These are phyloP conservation scores for Stegophylla sp. DNA, from an alignment of 2,888 invertebrate species.

Conservation along the genomic window DNA sequence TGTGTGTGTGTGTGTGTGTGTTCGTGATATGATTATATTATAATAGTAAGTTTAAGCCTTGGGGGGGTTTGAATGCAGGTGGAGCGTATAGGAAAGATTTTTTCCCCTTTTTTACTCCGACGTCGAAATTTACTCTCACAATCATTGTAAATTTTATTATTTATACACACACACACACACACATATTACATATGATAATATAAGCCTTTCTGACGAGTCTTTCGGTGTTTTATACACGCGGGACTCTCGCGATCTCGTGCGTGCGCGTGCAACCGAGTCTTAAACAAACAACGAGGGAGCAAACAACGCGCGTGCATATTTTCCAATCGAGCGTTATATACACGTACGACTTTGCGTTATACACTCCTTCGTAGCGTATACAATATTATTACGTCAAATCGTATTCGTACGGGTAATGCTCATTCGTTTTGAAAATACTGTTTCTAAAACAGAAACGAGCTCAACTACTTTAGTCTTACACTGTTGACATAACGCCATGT, in stretches of 20 bases:
- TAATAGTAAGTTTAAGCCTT: conserved; percentile 32
- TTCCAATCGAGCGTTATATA: conserved; percentile 11
- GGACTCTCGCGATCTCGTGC: conserved; percentile 6
- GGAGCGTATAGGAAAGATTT: conserved; percentile 8
- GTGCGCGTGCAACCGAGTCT: not conserved
- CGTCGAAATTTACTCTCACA: conserved; percentile 14
- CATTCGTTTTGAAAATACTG: no score
- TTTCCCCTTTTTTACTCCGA: not conserved
- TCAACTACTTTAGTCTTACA: no score
- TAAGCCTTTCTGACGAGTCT: not conserved
- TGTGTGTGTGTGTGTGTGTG: not conserved
- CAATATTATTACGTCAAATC: not conserved
- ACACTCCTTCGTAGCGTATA: not conserved
- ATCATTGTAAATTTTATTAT: not conserved
- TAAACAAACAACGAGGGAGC: conserved; percentile 2
- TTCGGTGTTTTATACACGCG: conserved; percentile 1
- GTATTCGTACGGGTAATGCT: not conserved
- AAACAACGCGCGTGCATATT: not conserved
- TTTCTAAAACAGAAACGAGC: no score
- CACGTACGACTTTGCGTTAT: not conserved
- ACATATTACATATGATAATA: not conserved
- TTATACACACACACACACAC: not conserved
- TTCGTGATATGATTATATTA: conserved; percentile 22
- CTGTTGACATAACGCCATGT: no score
- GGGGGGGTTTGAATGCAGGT: conserved; percentile 26